Evolutionary conservation across 1,140 invertebrate species (phyloP).

Genomic region (Drosophila bocqueti): DNA sequence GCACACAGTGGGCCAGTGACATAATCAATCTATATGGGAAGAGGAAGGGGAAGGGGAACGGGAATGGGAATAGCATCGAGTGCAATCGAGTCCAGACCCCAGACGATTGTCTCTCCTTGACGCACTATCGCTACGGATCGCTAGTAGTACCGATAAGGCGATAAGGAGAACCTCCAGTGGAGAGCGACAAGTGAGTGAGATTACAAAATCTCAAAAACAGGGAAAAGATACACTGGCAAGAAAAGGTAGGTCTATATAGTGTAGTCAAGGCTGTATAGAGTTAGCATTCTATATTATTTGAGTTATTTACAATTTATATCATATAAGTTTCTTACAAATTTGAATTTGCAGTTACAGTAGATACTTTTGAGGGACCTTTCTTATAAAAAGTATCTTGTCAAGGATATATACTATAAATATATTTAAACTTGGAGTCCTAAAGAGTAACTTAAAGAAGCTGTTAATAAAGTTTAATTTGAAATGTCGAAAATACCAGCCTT

Average conservation of each 20-base stretch:
- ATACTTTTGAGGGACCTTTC: neutral
- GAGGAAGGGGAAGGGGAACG: constrained; percentile 1
- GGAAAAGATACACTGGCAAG: constrained; percentile 1
- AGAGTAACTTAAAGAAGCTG: neutral
- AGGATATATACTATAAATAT: neutral
- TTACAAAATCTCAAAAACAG: constrained; percentile 43
- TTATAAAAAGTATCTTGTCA: neutral
- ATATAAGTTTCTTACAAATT: too few species aligned
- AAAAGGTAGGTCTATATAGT: too few species aligned
- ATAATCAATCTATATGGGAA: constrained; percentile 50
- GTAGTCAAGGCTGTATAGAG: neutral
- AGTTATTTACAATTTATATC: too few species aligned
- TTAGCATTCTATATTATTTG: neutral
- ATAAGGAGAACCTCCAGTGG: constrained; percentile 50
- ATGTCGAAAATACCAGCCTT: neutral
- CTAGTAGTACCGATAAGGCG: constrained; percentile 36
- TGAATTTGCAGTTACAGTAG: neutral
- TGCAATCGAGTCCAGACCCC: constrained; percentile 12
- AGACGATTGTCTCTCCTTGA: constrained; percentile 19
- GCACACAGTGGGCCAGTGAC: constrained; percentile 36
- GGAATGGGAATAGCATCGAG: constrained; percentile 12
- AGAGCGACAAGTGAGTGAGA: constrained; percentile 30
- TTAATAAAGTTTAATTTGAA: too few species aligned
- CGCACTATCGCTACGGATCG: constrained; percentile 21
- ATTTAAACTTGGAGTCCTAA: neutral